Evolutionary conservation across 2,888 invertebrate species (phyloP), one percentile per base, ranked within the genome.

Genomic region (Ecliptopera silaceata): DNA sequence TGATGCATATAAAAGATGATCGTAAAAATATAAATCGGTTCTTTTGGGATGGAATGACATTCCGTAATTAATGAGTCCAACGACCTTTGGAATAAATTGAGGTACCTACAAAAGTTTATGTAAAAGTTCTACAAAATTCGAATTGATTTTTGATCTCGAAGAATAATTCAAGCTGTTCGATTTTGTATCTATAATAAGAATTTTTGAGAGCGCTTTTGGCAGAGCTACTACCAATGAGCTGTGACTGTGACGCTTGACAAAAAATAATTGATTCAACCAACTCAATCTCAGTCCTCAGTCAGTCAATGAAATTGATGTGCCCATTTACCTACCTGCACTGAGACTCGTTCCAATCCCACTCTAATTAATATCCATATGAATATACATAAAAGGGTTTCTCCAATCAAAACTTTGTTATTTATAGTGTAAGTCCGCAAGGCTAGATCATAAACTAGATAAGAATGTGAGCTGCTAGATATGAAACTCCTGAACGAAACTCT

Each of bases 341-440:
- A 12, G 47, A 50, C 59, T 50, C n/a, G 54, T 59, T 59, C 26
- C 46, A 50, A 17, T 26, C 50, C 42, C 47, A 54, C 59, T 59
- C 75, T 83, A 84, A 87, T 86, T 85, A 84, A 83, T 85, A 80
- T 79, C 79, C 83, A 80, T 84, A 85, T 86, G 84, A 85, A 86
- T 86, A 84, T 80, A 83, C 83, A 86, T 80, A 82, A 73, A 74
- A 71, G 71, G 77, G 67, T 82, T 85, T 82, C 69, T 70, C 82
- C 80, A 85, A 87, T 88, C 88, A 87, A 86, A 87, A 86, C 85
- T 84, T 75, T 75, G 84, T 85, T 85, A 87, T 87, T 87, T 88
- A 88, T 86, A 77, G 80, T 66, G 64, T 64, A 67, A 59, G 68
- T 69, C 69, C 68, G 59, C 62, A 59, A 65, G 71, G 53, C 61